These are phyloP conservation scores for Mylabris sibirica DNA, from an alignment of 2,888 invertebrate species.

Conservation along the genomic window DNA sequence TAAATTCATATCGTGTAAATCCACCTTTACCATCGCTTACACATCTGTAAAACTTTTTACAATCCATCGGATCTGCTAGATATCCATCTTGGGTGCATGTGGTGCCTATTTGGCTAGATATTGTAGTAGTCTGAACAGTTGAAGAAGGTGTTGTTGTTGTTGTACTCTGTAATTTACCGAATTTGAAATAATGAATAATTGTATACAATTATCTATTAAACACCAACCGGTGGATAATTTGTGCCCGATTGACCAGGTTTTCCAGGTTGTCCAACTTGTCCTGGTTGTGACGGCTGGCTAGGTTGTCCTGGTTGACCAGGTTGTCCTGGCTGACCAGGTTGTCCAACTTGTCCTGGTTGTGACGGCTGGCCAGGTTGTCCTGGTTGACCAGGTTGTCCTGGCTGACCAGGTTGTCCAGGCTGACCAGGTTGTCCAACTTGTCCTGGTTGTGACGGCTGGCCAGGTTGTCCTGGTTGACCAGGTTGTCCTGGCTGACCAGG, in stretches of 20 bases:
- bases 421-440: constrained; percentile 32
- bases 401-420: constrained; percentile 13
- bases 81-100: constrained; percentile 52
- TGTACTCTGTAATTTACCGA: constrained; percentile 14
- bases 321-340: constrained; percentile 33
- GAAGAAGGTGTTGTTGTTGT: constrained; percentile 28
- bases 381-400: neutral
- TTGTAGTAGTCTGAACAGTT: constrained; percentile 26
- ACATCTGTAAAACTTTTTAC: constrained; percentile 55
- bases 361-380: no score
- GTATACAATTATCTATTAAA: no score
- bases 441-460: constrained; percentile 17
- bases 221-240: no score
- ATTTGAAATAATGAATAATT: no score
- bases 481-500: constrained; percentile 33
- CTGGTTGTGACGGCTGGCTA: constrained; percentile 14
- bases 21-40: constrained; percentile 57
- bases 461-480: constrained; percentile 30
- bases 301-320: constrained; percentile 10
- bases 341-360: constrained; percentile 25
- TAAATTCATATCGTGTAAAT: constrained; percentile 71
- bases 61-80: constrained; percentile 50
- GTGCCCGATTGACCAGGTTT: neutral
- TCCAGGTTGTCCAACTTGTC: constrained; percentile 24
- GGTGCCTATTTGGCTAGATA: constrained; percentile 29